A percentile compares a stretch with the other conserved stretches of the same genome.
Evolutionary conservation across 1,140 invertebrate species (phyloP).

Genomic region (Nymphalis io): DNA sequence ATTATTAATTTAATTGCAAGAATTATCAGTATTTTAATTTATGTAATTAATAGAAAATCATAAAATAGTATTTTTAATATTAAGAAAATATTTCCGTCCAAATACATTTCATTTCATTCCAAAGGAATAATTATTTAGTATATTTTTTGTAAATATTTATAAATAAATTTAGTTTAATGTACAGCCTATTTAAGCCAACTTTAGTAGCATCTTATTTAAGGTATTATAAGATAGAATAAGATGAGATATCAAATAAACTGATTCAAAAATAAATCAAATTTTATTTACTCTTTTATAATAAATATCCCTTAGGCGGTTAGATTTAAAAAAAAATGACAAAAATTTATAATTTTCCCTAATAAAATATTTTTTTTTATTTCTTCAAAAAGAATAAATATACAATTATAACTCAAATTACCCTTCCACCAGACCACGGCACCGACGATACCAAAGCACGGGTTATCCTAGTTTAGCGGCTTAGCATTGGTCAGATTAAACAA

Average conservation of each 20-base stretch:
- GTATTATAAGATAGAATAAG: slow-evolving; percentile 9
- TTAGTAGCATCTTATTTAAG: slow-evolving; percentile 7
- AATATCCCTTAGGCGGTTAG: no score
- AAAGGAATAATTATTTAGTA: slow-evolving; percentile 61
- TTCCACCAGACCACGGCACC: no score
- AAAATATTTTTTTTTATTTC: no score
- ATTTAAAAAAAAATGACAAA: no score
- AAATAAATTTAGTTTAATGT: slow-evolving; percentile 17
- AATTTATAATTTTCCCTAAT: no score
- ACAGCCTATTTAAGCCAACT: background rate
- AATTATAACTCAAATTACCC: no score
- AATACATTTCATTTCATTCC: slow-evolving; percentile 67
- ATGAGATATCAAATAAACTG: slow-evolving; percentile 13
- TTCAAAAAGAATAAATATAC: no score
- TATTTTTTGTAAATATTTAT: slow-evolving; percentile 33
- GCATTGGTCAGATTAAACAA: no score
- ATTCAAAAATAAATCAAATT: background rate
- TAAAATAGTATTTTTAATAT: slow-evolving; percentile 36
- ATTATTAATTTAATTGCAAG: slow-evolving; percentile 29
- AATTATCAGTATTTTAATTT: slow-evolving; percentile 62
- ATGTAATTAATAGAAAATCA: slow-evolving; percentile 36
- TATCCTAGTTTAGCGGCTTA: no score
- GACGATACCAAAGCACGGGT: no score
- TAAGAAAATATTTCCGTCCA: slow-evolving; percentile 61
- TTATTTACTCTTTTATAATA: background rate